Base-by-base conservation (phyloP, 2,113 vertebrate genomes). In the Amazona guildingii region DNA sequence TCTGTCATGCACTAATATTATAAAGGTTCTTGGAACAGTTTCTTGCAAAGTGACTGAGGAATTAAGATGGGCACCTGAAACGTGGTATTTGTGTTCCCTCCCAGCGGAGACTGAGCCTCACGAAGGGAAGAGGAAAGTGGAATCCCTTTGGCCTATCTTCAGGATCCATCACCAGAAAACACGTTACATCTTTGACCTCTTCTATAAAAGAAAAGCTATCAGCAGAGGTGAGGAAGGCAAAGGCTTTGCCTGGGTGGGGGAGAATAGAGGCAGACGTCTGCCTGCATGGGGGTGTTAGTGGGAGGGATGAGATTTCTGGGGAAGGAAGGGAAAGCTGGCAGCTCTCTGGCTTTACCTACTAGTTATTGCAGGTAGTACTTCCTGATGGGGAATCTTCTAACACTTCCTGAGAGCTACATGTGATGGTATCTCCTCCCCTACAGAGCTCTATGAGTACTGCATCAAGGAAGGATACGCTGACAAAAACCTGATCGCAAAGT, bases 61-160 rank as follows among this genome's bases (percentile, higher is more conserved):
- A 39, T 25, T 13, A 37, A 39, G 11, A 35, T 57, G 49, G 27
- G 31, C 7, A 8, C 27, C 10, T 33, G 54, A 35, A 63, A 63
- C 0, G 1, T 31, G n/a, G 14, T 57, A 28, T 88, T 54, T 94
- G 43, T 69, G 16, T 74, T 67, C 20, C 57, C 37, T 83, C 55
- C 61, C 86, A 87, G 99, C 99, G 96, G 99, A 99, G 97, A 99
- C 99, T 0, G 99, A 99, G 55, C 99, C 99, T 19, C 99, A 99
- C 0, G 99, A 99, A 85, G 99, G 99, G 11, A 99, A 99, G 97
- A 97, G 99, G 70, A 99, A 99, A 80, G 99, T 99, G 81, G 99
- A 99, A 83, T 99, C 99, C 20, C 98, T 99, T 11, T 99, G 99
- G 99, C 99, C 99, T 3, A 99, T 99, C 94, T 99, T 99, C 98